Conservation (phyloP, 2,113 vertebrate genomes). For the Entelurus aequoreus region DNA sequence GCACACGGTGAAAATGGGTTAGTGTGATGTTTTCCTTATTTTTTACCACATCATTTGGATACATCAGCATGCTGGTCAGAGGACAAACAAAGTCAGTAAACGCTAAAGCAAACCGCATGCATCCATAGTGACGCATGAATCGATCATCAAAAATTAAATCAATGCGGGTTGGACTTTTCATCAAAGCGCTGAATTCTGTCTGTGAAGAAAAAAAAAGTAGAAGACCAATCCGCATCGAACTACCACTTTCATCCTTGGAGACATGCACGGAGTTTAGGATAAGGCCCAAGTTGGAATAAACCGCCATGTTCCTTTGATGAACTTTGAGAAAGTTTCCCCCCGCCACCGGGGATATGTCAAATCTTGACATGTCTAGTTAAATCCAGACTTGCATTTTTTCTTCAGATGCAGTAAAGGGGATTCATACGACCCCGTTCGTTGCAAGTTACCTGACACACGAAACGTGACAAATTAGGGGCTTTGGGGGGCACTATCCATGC, state of each 20-base stretch:
- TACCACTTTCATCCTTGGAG: background rate
- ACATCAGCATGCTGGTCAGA: constrained; percentile 1
- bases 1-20: background rate
- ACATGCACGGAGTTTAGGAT: background rate
- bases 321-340: background rate
- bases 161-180: background rate
- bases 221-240: background rate
- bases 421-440: too few species aligned
- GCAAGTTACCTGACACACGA: too few species aligned
- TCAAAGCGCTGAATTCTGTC: background rate
- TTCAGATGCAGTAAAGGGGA: background rate
- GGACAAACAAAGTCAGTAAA: background rate
- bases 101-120: background rate
- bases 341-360: background rate
- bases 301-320: constrained; percentile 13
- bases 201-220: background rate
- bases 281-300: constrained; percentile 11
- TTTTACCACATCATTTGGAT: background rate
- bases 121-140: background rate
- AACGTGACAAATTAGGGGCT: too few species aligned
- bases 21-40: background rate
- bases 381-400: background rate
- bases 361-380: background rate
- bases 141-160: background rate
- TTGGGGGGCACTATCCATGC: too few species aligned